Evolutionary conservation across 2,888 invertebrate species (phyloP), one percentile per base, ranked within the genome.

Genomic region (Lasioglossum calceatum): DNA sequence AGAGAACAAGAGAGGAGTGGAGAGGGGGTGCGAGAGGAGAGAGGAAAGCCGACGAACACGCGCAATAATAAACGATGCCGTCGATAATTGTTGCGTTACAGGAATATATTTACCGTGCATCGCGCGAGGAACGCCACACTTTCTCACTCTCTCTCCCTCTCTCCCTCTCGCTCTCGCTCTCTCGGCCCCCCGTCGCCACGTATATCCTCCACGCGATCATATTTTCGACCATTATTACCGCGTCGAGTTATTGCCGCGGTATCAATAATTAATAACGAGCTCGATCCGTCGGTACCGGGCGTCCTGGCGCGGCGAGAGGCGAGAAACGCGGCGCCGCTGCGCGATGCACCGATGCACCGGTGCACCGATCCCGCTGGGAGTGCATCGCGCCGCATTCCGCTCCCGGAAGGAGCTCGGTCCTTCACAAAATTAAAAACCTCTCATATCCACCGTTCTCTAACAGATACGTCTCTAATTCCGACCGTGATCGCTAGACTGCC

Each of bases 231-330:
- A 77, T 86, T 85, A 87, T 87, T 89, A 88, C 75, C 67, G 77
- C 76, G 84, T 80, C 90, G 79, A 77, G 75, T 90, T 90, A 87
- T 82, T 81, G 77, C 81, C 79, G 44, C 36, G 77, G 61, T 81
- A 77, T 90, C 81, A 84, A 90, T 90, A 90, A 90, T 90, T 90
- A 90, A 90, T 87, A 88, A 87, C 88, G 82, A 82, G 86, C 85
- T 14, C 70, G 80, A 84, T 78, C 85, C 81, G 70, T 77, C 79
- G 80, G 27, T 47, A 50, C 42, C 54, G 79, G 3, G 67, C 36
- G 64, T 19, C 5, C 12, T 10, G 61, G 14, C 32, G 61, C 64
- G 64, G 47, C 0, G 23, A 61, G 39, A 64, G 61, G 61, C 61
- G 61, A 64, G 61, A 64, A 64, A 16, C 61, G 14, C 61, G 32